Conservation (phyloP, 2,888 invertebrate genomes). For the Brenthis hecate region DNA sequence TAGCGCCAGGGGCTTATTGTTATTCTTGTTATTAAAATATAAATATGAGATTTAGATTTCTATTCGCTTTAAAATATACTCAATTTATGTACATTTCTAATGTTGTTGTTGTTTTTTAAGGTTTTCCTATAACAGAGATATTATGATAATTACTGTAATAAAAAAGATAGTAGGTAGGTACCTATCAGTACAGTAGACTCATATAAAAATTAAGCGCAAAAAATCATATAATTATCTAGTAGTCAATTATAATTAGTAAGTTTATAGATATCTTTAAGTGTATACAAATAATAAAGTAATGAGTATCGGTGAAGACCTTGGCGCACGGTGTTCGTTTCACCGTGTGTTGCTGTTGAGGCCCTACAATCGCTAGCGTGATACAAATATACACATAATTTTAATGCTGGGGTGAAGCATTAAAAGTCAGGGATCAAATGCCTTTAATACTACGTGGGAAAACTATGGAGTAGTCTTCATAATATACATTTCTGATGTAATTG, state of each 20-base stretch:
- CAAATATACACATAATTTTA: constrained; percentile 83
- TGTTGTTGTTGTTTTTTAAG: no score
- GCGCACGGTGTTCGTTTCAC: constrained; percentile 67
- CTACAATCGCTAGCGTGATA: constrained; percentile 81
- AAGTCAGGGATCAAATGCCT: constrained; percentile 83
- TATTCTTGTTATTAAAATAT: constrained; percentile 67
- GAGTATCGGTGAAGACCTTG: constrained; percentile 69
- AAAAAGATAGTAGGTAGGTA: no score
- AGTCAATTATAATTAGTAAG: background rate
- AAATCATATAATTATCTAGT: no score
- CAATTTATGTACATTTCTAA: background rate
- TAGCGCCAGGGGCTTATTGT: constrained; percentile 70
- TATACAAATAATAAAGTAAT: constrained; percentile 40
- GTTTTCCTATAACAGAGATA: no score
- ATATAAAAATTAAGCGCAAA: no score
- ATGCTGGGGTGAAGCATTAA: constrained; percentile 82
- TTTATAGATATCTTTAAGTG: constrained; percentile 4
- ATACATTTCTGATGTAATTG: background rate
- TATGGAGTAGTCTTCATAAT: constrained; percentile 40
- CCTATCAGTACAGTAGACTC: no score
- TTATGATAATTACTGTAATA: no score
- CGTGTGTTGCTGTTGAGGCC: constrained; percentile 66
- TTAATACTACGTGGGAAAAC: constrained; percentile 61
- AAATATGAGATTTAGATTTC: constrained; percentile 35
- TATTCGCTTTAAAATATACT: constrained; percentile 1